Evolutionary conservation across 2,888 invertebrate species (phyloP), one percentile per base, ranked within the genome.

Genomic region (Xylophagus ater): DNA sequence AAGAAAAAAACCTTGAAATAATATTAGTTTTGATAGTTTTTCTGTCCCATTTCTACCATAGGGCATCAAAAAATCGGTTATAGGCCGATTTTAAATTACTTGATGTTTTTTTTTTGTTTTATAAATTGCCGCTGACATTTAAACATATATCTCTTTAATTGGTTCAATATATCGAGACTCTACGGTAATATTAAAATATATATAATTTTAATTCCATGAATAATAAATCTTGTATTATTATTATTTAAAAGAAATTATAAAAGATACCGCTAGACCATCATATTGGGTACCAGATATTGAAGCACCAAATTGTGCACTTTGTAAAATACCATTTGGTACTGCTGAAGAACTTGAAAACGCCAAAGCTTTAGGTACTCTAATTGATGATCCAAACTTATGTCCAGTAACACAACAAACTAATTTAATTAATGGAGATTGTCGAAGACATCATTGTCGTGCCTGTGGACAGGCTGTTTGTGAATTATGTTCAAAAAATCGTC

Each of bases 261-360:
- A 84, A 59, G 81, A 82, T 47, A 71, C 77, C 4, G 82, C 78
- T 4, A 67, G 84, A 25, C 86, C 86, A 1, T 63, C 73, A 1
- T 87, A 87, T 59, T 87, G 87, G 87, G 73, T 78, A 21, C 81
- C 85, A 1, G 86, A 87, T 58, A 69, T 69, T 4, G 76, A 81
- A 51, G 74, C 82, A 35, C 68, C 67, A 14, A 60, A 64, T 38
- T 87, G 87, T 57, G 67, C 63, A 44, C 72, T 79, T 9, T 87
- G 87, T 56, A 61, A 71, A 18, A 56, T 62, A 19, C 59, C 62
- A 17, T 85, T 86, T 57, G 70, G 70, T 5, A 57, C 61, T 2
- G 62, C 64, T 14, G 60, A 63, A 40, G 62, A 66, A 42, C 51
- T 63, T 13, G 65, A 71, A 21, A 45, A 56, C 42, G 53, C 53